Conservation (phyloP, 1,140 invertebrate genomes). For the Rhopalosiphum padi region DNA sequence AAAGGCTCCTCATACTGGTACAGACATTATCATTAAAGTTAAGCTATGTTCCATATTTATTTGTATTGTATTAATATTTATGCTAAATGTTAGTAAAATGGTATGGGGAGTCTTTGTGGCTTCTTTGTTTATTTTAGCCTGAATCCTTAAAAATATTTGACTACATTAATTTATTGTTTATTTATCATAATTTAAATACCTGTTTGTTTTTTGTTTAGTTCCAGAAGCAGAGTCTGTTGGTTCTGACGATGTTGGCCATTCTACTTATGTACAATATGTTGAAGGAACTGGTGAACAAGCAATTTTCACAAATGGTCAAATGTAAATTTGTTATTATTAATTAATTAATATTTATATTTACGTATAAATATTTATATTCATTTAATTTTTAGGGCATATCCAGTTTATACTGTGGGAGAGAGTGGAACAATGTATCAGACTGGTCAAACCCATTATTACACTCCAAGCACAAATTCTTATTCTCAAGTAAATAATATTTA, state of each 20-base stretch:
- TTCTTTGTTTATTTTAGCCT: background rate
- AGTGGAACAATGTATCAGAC: constrained; percentile 75
- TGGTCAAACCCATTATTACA: constrained; percentile 72
- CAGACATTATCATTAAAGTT: background rate
- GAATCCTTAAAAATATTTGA: background rate
- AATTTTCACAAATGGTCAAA: constrained; percentile 76
- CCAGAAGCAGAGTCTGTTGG: constrained; percentile 67
- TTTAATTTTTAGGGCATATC: constrained; percentile 73
- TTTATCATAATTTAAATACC: background rate
- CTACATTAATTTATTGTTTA: background rate
- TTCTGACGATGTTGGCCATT: constrained; percentile 68
- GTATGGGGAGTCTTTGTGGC: background rate
- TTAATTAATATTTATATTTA: background rate
- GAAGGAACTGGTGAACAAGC: constrained; percentile 71
- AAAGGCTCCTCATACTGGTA: background rate
- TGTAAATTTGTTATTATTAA: constrained; percentile 64
- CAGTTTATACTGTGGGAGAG: constrained; percentile 83
- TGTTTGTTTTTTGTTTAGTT: constrained; percentile 63
- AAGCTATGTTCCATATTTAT: background rate
- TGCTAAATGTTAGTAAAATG: background rate
- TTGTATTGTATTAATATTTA: background rate
- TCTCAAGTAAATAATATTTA: constrained; percentile 48
- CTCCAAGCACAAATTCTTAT: constrained; percentile 63
- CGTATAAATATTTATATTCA: background rate
- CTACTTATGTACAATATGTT: constrained; percentile 76